phyloP scores from a whole-genome alignment of 1,140 invertebrate species.

The Leptinotarsa defecta region DNA sequence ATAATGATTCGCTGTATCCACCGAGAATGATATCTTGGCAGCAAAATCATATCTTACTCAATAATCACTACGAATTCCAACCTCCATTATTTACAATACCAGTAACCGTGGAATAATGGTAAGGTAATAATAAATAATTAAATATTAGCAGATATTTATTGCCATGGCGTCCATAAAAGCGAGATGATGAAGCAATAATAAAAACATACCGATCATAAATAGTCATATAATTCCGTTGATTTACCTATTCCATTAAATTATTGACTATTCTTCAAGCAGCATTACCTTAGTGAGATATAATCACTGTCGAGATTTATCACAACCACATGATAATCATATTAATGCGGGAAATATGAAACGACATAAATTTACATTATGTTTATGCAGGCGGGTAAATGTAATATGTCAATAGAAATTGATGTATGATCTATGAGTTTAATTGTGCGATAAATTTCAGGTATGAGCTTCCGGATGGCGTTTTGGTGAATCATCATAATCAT shows the following conservation, averaged over 20 bases:
- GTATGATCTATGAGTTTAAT: constrained; percentile 32
- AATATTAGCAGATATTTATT: constrained; percentile 1
- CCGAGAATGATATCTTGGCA: too few relatives aligned
- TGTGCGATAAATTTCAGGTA: constrained; percentile 38
- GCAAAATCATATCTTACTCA: background rate
- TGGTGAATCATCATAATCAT: too few relatives aligned
- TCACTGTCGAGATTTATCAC: constrained; percentile 28
- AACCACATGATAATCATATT: constrained; percentile 35
- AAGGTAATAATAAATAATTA: constrained; percentile 4
- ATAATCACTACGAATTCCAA: background rate
- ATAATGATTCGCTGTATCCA: too few relatives aligned
- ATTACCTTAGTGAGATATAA: constrained; percentile 14
- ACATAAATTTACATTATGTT: constrained; percentile 45
- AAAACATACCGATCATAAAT: constrained; percentile 3
- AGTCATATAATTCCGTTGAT: background rate
- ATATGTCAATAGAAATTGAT: constrained; percentile 47
- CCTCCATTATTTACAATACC: background rate
- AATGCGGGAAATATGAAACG: constrained; percentile 39
- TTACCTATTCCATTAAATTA: constrained; percentile 14
- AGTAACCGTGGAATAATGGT: background rate
- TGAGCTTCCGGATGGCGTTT: background rate
- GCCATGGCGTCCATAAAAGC: background rate
- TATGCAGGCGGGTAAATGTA: constrained; percentile 40
- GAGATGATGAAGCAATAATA: background rate
- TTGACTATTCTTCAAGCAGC: constrained; percentile 11